Percentiles rank a stretch among this genome's conserved stretches.
These are phyloP conservation scores for Garra rufa DNA, from an alignment of 2,113 vertebrate genomes.

Conservation along the genomic window DNA sequence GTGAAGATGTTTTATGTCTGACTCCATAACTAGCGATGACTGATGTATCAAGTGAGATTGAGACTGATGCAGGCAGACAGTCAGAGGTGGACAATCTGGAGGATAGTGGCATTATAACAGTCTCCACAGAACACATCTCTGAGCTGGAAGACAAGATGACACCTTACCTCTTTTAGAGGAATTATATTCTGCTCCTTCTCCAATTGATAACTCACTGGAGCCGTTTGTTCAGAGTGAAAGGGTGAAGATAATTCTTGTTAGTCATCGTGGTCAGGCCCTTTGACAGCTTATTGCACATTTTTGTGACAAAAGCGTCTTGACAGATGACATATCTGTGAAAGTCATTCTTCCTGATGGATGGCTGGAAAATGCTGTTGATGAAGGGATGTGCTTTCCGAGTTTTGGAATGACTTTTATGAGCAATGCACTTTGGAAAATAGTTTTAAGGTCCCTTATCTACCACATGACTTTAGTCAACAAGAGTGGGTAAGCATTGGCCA, in stretches of 20 bases:
- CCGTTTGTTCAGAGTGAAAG: slow-evolving; percentile 1
- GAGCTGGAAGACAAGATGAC: slow-evolving; percentile 35
- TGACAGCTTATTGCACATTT: slow-evolving; percentile 46
- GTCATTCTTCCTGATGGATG: slow-evolving; percentile 22
- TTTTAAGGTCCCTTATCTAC: slow-evolving; percentile 43
- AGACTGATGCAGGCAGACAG: neutral
- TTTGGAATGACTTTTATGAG: slow-evolving; percentile 51
- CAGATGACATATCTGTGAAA: neutral
- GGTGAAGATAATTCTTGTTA: slow-evolving; percentile 17
- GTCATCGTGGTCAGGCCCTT: slow-evolving; percentile 24
- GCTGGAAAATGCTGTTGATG: slow-evolving; percentile 38
- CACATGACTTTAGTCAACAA: slow-evolving; percentile 37
- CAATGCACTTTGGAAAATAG: slow-evolving; percentile 47
- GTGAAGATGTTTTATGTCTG: neutral
- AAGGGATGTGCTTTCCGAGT: slow-evolving; percentile 38
- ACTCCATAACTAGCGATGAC: neutral
- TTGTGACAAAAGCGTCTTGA: too few species aligned
- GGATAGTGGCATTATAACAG: slow-evolving; percentile 26
- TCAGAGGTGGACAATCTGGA: slow-evolving; percentile 19
- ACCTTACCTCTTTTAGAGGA: slow-evolving; percentile 6
- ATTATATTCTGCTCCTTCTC: neutral
- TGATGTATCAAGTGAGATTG: slow-evolving; percentile 5
- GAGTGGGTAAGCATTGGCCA: slow-evolving; percentile 30
- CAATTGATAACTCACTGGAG: neutral
- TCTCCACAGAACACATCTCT: slow-evolving; percentile 15